Evolutionary conservation across 2,113 vertebrate genomes (phyloP), one percentile per base, ranked within the genome.

Genomic region (Oryzias celebensis): DNA sequence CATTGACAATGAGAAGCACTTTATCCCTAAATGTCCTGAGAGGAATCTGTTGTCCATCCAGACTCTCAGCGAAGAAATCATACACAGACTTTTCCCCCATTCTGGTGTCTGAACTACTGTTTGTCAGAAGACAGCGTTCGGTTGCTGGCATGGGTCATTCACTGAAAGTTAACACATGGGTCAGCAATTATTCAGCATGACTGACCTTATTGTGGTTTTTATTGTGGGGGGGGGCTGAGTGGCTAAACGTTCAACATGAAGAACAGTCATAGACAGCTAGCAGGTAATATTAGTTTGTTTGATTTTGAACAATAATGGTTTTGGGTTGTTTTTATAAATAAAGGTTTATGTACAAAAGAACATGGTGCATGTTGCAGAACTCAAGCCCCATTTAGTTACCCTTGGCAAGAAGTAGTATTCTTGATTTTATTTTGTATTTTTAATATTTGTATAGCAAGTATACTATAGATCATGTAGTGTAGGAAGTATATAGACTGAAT

Each of bases 121-220:
- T 57, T 67, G 78, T 79, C 64, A 74, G 66, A 74, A 77, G 59
- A 77, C 75, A 68, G 77, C 23, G 46, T 78, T 85, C 66, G 67
- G 64, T 45, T 61, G 77, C 71, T 65, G 61, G 53, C 66, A 67
- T 41, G 67, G 74, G 78, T 77, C 78, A 72, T 89, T 89, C 87
- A 85, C 62, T 65, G 61, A 73, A 74, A 75, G 64, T 80, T 66
- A 90, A 85, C 72, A 81, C 73, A 65, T 59, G 68, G 85, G 79
- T 92, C 92, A 92, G 91, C 91, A 90, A 54, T 89, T 87, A 72
- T 92, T 92, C 91, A 76, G 87, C 90, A 72, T 91, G 86, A 84
- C 61, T 90, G 88, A 82, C 57, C 80, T 81, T 74, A 81, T 92
- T 93, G 89, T 92, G 67, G 59, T 26, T 44, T 26, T 70, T 36